phyloP scores from a whole-genome alignment of 2,888 invertebrate species.

The Platerodrilus igneus region DNA sequence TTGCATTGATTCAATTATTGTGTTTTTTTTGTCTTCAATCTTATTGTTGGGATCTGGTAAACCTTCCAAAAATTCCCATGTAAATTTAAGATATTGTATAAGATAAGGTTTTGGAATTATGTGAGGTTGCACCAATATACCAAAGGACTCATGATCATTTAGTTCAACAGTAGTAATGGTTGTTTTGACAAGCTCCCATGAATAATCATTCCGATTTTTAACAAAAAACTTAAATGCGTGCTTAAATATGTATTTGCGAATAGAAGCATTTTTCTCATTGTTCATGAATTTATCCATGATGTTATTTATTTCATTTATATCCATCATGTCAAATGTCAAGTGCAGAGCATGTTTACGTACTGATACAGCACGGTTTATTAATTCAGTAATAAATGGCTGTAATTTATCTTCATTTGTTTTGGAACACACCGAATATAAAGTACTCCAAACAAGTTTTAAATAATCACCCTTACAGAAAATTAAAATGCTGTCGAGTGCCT shows the following conservation, averaged over 20 bases:
- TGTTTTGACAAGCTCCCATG: constrained; percentile 11
- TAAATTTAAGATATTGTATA: constrained; percentile 7
- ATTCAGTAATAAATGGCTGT: constrained; percentile 6
- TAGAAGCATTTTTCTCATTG: constrained; percentile 10
- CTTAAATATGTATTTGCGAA: constrained; percentile 13
- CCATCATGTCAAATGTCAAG: constrained; percentile 12
- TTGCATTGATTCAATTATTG: not conserved
- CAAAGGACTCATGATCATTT: constrained; percentile 12
- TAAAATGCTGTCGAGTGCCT: constrained; percentile 8
- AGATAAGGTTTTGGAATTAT: constrained; percentile 8
- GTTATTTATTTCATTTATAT: not conserved
- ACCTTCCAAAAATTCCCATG: constrained; percentile 10
- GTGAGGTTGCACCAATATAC: constrained; percentile 7
- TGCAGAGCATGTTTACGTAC: constrained; percentile 20
- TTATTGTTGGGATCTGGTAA: not conserved
- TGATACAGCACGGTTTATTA: constrained; percentile 12
- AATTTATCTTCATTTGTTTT: constrained; percentile 16
- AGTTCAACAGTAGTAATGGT: constrained; percentile 8
- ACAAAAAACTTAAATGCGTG: constrained; percentile 11
- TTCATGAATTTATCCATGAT: constrained; percentile 6
- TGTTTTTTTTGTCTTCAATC: not conserved
- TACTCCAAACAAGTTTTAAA: constrained; percentile 12
- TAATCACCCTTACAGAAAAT: constrained; percentile 16
- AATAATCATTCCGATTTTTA: constrained; percentile 9
- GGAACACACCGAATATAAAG: constrained; percentile 13